Evolutionary conservation across 2,888 invertebrate genomes (phyloP).

Genomic region (Odontocerum albicorne): DNA sequence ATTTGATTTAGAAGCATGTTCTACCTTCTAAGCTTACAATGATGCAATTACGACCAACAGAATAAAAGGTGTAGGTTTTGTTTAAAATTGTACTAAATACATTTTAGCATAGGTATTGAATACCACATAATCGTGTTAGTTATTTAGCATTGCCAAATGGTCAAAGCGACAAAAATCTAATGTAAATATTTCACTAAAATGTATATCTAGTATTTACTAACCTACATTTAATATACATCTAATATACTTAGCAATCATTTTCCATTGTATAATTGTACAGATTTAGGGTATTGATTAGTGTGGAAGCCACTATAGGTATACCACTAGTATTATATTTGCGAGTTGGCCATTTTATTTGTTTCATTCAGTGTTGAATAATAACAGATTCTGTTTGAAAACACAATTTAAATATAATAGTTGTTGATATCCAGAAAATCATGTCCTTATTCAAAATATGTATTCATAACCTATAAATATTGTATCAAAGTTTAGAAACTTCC

Average conservation of each 20-base stretch:
- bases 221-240: constrained; percentile 6
- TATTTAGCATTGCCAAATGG: constrained; percentile 29
- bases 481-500: too few species aligned
- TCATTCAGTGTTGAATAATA: too few species aligned
- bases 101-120: constrained; percentile 20
- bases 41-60: constrained; percentile 29
- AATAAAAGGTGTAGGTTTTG: constrained; percentile 16
- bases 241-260: constrained; percentile 22
- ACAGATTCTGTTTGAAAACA: too few species aligned
- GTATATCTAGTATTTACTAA: constrained; percentile 16
- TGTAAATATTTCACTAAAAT: constrained; percentile 23
- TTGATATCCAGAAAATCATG: too few species aligned
- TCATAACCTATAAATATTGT: too few species aligned
- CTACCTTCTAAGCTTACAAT: constrained; percentile 16
- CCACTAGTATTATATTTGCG: too few species aligned
- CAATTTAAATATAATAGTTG: too few species aligned
- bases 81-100: constrained; percentile 11
- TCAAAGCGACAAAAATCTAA: constrained; percentile 8
- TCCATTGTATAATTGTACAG: constrained; percentile 25
- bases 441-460: too few species aligned
- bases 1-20: too few species aligned
- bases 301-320: too few species aligned
- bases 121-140: constrained; percentile 17
- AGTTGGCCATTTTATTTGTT: too few species aligned
- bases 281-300: too few species aligned